Evolutionary conservation across 2,797 vertebrate species (phyloP).

Genomic region (Mergus octosetaceus): DNA sequence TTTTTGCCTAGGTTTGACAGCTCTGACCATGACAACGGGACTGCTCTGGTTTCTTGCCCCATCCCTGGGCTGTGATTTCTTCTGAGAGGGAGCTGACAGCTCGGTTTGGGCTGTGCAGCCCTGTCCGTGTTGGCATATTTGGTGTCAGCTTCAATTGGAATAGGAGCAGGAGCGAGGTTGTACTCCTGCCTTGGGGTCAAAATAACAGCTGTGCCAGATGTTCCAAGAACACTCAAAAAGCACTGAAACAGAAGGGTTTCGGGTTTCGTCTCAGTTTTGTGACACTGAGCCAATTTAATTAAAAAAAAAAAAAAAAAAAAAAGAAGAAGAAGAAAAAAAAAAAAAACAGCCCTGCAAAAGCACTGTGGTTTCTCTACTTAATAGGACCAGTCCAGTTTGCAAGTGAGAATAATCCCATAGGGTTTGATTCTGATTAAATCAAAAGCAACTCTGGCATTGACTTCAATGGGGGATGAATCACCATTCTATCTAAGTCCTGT

Average conservation of each 20-base stretch:
- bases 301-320: not conserved
- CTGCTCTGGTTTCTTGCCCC: not conserved
- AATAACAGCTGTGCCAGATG: slow-evolving; percentile 61
- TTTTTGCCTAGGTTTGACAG: not conserved
- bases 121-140: not conserved
- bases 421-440: slow-evolving; percentile 52
- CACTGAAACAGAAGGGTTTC: slow-evolving; percentile 16
- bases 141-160: not conserved
- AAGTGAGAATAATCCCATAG: slow-evolving; percentile 44
- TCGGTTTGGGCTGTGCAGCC: not conserved
- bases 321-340: accelerated
- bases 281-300: slow-evolving; percentile 36
- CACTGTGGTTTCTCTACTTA: not conserved
- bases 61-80: not conserved
- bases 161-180: not conserved
- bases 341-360: not conserved
- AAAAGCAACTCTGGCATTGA: slow-evolving; percentile 28
- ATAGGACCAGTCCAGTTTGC: slow-evolving; percentile 14
- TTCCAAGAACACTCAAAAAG: slow-evolving; percentile 5
- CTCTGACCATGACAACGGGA: not conserved
- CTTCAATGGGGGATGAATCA: slow-evolving; percentile 50
- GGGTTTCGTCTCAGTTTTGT: slow-evolving; percentile 17
- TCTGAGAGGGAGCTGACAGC: not conserved
- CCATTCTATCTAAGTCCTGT: not conserved
- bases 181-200: slow-evolving; percentile 37